Evolutionary conservation across 2,797 vertebrate species (phyloP).

Genomic region (Notamacropus eugenii): DNA sequence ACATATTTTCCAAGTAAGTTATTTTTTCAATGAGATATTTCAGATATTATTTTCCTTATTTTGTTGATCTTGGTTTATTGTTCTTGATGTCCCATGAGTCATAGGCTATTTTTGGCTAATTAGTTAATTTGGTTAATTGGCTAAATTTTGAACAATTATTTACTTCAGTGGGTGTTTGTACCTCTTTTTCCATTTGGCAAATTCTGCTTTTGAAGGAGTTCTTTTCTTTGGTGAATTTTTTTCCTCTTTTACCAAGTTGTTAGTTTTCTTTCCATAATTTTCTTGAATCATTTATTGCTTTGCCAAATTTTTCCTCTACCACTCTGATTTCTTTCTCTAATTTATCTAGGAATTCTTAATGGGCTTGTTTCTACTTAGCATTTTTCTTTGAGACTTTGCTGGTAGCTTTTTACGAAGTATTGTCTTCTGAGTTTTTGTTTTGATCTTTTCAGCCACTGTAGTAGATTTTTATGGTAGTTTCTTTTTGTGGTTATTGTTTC

Average conservation of each 20-base stretch:
- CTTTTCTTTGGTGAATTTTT: background rate
- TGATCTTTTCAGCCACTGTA: background rate
- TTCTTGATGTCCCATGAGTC: background rate
- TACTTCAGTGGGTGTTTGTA: background rate
- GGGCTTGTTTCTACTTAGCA: background rate
- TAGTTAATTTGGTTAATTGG: background rate
- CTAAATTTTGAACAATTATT: background rate
- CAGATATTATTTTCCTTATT: background rate
- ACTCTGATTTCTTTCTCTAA: background rate
- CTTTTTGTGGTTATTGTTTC: background rate
- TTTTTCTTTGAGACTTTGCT: background rate
- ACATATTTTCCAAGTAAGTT: background rate
- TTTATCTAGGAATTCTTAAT: background rate
- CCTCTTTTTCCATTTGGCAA: background rate
- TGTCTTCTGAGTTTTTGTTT: background rate
- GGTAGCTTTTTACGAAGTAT: background rate
- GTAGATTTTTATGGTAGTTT: background rate
- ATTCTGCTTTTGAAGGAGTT: background rate
- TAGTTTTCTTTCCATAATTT: background rate
- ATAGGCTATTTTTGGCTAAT: background rate
- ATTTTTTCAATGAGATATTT: background rate
- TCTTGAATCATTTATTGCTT: background rate
- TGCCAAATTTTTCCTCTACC: too few relatives aligned
- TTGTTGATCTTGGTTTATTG: background rate
- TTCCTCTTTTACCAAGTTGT: background rate